Evolutionary conservation across 2,797 vertebrate species (phyloP).

Genomic region (Gadopsis bispinosus): DNA sequence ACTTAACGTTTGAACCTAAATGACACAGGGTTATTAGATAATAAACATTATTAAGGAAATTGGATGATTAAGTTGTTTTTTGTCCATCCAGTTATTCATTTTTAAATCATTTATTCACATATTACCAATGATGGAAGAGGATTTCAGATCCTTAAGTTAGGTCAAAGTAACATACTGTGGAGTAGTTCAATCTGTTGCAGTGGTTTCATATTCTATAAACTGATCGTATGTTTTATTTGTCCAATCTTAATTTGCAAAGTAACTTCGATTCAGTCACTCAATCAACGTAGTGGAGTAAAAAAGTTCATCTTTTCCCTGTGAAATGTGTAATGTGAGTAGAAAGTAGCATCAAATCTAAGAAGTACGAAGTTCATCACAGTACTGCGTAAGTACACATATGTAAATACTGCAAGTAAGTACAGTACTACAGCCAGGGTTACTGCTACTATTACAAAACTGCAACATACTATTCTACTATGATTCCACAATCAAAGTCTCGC

Average conservation of each 20-base stretch:
- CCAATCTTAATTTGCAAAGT: neutral
- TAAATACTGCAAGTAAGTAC: neutral
- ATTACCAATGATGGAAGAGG: neutral
- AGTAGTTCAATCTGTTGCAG: neutral
- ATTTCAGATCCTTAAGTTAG: neutral
- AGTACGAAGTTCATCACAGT: too few relatives aligned
- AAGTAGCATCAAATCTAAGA: neutral
- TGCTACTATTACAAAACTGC: neutral
- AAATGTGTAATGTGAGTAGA: neutral
- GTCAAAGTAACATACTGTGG: neutral
- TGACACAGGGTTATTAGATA: neutral
- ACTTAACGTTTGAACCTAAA: conserved; percentile 15
- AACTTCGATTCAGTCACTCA: neutral
- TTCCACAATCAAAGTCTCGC: neutral
- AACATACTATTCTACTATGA: neutral
- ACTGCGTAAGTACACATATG: neutral
- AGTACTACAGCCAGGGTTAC: neutral
- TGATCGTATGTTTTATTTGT: neutral
- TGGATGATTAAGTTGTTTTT: conserved; percentile 13
- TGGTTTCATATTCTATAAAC: neutral
- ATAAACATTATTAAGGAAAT: conserved; percentile 16
- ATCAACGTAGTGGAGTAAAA: neutral
- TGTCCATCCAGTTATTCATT: neutral
- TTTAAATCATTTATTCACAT: conserved; percentile 15
- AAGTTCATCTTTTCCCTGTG: neutral